Evolutionary conservation across 2,113 vertebrate species (phyloP), one percentile per base, ranked within the genome.

Genomic region (Nothoprocta perdicaria): DNA sequence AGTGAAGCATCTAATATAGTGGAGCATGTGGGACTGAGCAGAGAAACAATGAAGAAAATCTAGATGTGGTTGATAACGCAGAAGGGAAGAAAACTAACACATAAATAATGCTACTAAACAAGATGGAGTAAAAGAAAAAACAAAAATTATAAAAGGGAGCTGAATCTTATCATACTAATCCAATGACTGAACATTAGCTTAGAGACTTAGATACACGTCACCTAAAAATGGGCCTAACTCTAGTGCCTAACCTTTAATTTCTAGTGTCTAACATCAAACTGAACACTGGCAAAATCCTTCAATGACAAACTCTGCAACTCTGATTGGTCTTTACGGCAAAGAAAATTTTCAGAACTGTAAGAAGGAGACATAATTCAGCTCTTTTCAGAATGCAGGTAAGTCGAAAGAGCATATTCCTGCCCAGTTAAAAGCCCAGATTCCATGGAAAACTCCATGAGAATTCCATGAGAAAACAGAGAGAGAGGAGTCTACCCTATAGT

Each of bases 401-500:
- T 72, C 14, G 72, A 80, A 93, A 90, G n/a, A 74, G 41, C 18
- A 35, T 48, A 10, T 31, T 84, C 22, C 24, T 6, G 22, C 9
- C 40, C 27, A 3, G 3, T 29, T 73, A 22, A 27, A 76, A 77
- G 2, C 7, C 29, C 65, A 9, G 41, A 57, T 74, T 53, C 6
- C 26, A 53, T 2, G 31, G 19, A 33, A 88, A 60, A 63, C 7
- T 72, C 71, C 52, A 9, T 26, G n/a, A 78, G 16, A 48, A 10
- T 9, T 88, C 35, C 33, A 61, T 48, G 48, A 22, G 21, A 48
- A 48, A 48, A 11, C 11, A 65, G 53, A 65, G 61, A 43, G 17
- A 61, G 4, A 2, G 3, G 10, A 45, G 17, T 52, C 4, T 27
- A 6, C 41, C 3, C 4, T 27, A n/a, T 4, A 57, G 5, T 23